phyloP scores from a whole-genome alignment of 1,140 invertebrate genomes.

The Aphaenogaster rudis region DNA sequence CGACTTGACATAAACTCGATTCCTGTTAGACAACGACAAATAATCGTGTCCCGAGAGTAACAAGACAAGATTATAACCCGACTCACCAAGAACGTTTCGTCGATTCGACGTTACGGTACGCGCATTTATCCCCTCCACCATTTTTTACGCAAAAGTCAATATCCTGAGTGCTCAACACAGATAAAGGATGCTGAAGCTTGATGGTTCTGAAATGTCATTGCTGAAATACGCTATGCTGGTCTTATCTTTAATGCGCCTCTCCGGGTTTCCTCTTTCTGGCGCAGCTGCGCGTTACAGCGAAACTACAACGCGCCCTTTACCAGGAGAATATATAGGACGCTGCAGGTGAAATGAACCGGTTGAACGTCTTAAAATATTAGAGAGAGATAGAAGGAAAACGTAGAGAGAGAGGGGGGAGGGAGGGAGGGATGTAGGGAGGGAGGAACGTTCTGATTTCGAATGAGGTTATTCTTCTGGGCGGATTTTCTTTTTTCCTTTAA shows the following conservation, averaged over 20 bases:
- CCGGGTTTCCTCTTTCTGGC: not conserved
- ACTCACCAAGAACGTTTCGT: not conserved
- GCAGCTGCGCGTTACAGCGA: conserved; percentile 17
- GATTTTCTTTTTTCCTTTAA: not conserved
- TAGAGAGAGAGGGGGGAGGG: not conserved
- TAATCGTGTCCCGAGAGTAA: not conserved
- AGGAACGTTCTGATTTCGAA: not conserved
- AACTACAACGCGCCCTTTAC: not conserved
- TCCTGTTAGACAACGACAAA: conserved; percentile 1
- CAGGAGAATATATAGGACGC: not conserved
- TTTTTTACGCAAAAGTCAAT: conserved; percentile 68
- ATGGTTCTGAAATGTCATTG: conserved; percentile 61
- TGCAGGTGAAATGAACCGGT: conserved; percentile 23
- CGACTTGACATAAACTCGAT: conserved; percentile 5
- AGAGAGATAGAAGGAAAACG: not conserved
- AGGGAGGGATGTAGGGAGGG: not conserved
- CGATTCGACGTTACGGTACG: not conserved
- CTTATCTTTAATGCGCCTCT: conserved; percentile 69
- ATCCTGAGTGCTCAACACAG: not conserved
- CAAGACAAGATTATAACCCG: not conserved
- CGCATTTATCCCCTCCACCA: not conserved
- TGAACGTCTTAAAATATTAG: conserved; percentile 30
- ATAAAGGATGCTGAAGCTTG: conserved; percentile 1
- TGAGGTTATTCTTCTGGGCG: not conserved
- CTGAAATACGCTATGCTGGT: conserved; percentile 48